phyloP scores from a whole-genome alignment of 2,888 invertebrate species.

The Drosophila imparisetae region DNA sequence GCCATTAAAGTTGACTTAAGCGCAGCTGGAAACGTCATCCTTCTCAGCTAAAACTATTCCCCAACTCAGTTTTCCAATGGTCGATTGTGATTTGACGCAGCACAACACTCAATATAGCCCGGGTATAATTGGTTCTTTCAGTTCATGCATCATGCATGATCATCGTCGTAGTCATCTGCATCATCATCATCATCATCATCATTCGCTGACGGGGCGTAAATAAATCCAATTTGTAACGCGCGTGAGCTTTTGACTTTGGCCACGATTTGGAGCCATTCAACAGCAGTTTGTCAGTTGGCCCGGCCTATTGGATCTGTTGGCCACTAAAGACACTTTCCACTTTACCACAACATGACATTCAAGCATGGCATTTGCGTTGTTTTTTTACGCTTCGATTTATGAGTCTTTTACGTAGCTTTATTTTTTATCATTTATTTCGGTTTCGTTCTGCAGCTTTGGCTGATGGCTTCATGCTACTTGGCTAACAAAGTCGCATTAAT shows the following conservation, averaged over 20 bases:
- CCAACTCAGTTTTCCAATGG: slow-evolving; percentile 26
- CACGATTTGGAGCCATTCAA: slow-evolving; percentile 18
- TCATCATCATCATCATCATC: slow-evolving; percentile 11
- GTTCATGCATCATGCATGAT: slow-evolving; percentile 70
- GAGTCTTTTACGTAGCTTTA: slow-evolving; percentile 24
- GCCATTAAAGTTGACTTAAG: slow-evolving; percentile 78
- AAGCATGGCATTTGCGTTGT: slow-evolving; percentile 27
- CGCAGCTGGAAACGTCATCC: slow-evolving; percentile 70
- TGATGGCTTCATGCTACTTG: slow-evolving; percentile 53
- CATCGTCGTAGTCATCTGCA: slow-evolving; percentile 29
- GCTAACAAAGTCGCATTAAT: slow-evolving; percentile 16
- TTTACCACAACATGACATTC: slow-evolving; percentile 84
- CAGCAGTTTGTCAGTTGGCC: slow-evolving; percentile 6
- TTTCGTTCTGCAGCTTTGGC: slow-evolving; percentile 58
- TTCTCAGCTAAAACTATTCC: slow-evolving; percentile 9
- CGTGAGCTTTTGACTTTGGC: slow-evolving; percentile 62
- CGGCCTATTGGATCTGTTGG: slow-evolving; percentile 5
- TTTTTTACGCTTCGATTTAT: slow-evolving; percentile 46
- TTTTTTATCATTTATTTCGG: slow-evolving; percentile 31
- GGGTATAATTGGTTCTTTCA: slow-evolving; percentile 40
- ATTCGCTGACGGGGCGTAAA: slow-evolving; percentile 69
- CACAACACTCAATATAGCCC: slow-evolving; percentile 44
- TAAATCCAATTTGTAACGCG: slow-evolving; percentile 75
- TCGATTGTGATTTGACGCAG: slow-evolving; percentile 53
- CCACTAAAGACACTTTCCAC: slow-evolving; percentile 68